Evolutionary conservation across 2,113 vertebrate species (phyloP), one percentile per base, ranked within the genome.

Genomic region (Mola mola): DNA sequence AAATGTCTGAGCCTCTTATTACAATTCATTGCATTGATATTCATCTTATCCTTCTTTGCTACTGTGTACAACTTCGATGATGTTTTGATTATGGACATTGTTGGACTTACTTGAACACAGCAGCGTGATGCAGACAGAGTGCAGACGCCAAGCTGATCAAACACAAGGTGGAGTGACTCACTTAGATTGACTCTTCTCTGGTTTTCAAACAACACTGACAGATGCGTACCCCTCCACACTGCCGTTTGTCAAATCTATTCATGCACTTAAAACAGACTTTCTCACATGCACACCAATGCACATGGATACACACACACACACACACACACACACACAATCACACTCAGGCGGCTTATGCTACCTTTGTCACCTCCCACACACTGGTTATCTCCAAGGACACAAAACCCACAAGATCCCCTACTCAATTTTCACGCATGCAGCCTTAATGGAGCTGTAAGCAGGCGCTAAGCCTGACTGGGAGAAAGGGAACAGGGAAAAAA

Each of bases 331-430:
- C 29, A 37, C 43, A 28, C 47, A 47, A 49, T 43, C 60, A 63
- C 61, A 43, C 66, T 38, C 62, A 56, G 49, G 70, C 72, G 41
- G 86, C 83, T 88, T 88, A 89, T 66, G 72, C 87, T 91, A 88
- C 86, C 87, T 89, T 88, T 87, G 86, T 87, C 87, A 89, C 88
- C 82, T 88, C 90, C 87, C 86, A 91, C 88, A 86, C 83, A 82
- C 55, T 83, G 84, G 87, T 88, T 90, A 91, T 90, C 89, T 90
- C 78, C 75, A 88, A 86, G 83, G 83, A 89, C 87, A 89, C 84
- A 87, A 90, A 89, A 88, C 85, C 84, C 81, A 87, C 85, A 85
- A 84, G 82, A 85, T 88, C 86, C 83, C 85, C 67, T 79, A 67
- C 78, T 79, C 85, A 88, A 91, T 90, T 89, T 87, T 77, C 84